Conservation (phyloP, 2,113 vertebrate species). For the Columba janthina region DNA sequence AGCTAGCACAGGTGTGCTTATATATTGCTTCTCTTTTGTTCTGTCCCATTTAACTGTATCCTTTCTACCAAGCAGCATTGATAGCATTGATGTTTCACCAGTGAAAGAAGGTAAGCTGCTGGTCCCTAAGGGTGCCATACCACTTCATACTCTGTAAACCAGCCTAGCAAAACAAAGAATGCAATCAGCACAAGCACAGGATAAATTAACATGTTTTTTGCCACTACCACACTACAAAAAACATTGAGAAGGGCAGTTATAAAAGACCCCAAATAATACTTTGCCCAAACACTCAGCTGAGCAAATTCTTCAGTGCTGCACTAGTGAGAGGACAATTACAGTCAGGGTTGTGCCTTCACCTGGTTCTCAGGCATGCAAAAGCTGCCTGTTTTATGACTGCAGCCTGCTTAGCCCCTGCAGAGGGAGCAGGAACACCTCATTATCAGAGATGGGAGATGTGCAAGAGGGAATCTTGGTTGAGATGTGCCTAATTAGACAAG, state of each 20-base stretch:
- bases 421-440: conserved; percentile 66
- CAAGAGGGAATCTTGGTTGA: conserved; percentile 3
- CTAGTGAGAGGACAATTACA: background rate
- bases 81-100: background rate
- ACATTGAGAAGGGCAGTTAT: background rate
- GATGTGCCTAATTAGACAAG: conserved; percentile 5
- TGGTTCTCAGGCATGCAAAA: background rate
- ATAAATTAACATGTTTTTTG: background rate
- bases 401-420: conserved; percentile 65
- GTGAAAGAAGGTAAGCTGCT: background rate
- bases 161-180: background rate
- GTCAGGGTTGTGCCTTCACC: background rate
- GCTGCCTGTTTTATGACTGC: background rate
- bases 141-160: background rate
- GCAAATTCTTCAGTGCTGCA: background rate
- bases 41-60: background rate
- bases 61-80: background rate
- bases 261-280: background rate
- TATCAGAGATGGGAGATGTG: conserved; percentile 33
- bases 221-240: background rate
- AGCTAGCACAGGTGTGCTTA: background rate
- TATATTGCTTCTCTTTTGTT: background rate
- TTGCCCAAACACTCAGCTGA: background rate
- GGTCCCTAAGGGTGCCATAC: background rate
- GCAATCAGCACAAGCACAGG: background rate